Evolutionary conservation across 1,140 invertebrate species (phyloP), one percentile per base, ranked within the genome.

Genomic region (Trypoxylus dichotomus): DNA sequence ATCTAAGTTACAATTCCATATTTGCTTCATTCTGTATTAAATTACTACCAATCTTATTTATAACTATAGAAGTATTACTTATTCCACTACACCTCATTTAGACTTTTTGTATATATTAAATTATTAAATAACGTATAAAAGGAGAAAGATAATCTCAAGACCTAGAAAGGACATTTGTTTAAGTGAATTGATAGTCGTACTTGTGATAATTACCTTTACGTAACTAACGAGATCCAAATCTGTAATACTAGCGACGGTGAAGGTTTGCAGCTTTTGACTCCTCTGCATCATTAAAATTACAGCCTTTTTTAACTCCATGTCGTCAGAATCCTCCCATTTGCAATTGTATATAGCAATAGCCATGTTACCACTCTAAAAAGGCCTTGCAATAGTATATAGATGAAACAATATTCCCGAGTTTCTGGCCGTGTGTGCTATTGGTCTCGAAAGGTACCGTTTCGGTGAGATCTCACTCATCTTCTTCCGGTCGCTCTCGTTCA

Each of bases 241-340:
- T 8, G 42, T 75, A 27, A 75, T 75, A 47, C 24, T 25, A 1
- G 42, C 74, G n/a, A 41, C 74, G 6, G 41, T 75, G 21, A 75
- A 54, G 25, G 19, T 19, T 25, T 54, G 43, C 25, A 13, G 8
- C 32, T 27, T 43, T 27, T 75, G 74, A 19, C 41, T 29, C 24
- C 74, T 75, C 32, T 75, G 74, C 15, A 75, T 75, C 74, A 75
- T 75, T 13, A 75, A 47, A 47, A 75, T 25, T n/a, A 75, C 15
- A 2, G 74, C 24, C 21, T 54, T 75, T 13, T 43, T 37, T 15
- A 75, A 75, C 15, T 75, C 13, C 10, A 10, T 10, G 54, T 75
- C 43, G 21, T 25, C 32, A 3, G 32, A 27, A 47, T 24, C 11
- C 15, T 25, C 13, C 74, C 74, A 75, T 25, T 75, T 75, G 42